Base-by-base conservation (phyloP, 1,140 invertebrate species). In the Microvelia longipes region DNA sequence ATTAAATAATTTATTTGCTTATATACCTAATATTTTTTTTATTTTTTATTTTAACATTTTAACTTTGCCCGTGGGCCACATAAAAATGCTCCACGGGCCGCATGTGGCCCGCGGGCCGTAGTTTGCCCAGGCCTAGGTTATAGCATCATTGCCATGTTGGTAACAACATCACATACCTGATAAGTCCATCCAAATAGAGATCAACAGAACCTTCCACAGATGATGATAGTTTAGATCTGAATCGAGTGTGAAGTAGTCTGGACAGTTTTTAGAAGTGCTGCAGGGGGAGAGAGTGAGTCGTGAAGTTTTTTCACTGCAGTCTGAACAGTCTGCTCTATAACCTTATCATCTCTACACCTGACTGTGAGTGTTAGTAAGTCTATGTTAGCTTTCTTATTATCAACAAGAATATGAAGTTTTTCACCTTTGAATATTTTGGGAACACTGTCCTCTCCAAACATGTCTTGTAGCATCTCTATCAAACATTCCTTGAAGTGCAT, bases 361-460 rank as follows among this genome's bases (percentile, higher is more conserved):
- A 96, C 94, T 73, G 90, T 86, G 80, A 96, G 81, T 71, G 83
- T 88, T 11, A 88, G 80, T 14, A 98, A 79, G 80, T 97, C 92
- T 67, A 98, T 92, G 71, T 90, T 86, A 0, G 93, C 94, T 30
- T 86, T 86, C 71, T 93, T 93, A 0, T 87, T 88, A 77, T 93
- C 89, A 0, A 97, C 91, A 0, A 85, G 88, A 0, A 98, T 89
- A 72, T 89, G 88, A 5, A 98, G 80, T 73, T 90, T 89, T 75
- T 97, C 93, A 0, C 92, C 92, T 79, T 93, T 92, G 75, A 96
- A 94, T 73, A 96, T 88, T 81, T 96, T 96, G 0, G 92, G 92
- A n/a, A 97, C 91, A 27, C 92, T 89, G 73, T 92, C 92, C 75
- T 94, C 90, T 0, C 95, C 96, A 82, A 96, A 98, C 89, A 96